A percentile compares a stretch with the other conserved stretches of the same genome.
Conservation (phyloP, 2,113 vertebrate species). For the Eidolon helvum region DNA sequence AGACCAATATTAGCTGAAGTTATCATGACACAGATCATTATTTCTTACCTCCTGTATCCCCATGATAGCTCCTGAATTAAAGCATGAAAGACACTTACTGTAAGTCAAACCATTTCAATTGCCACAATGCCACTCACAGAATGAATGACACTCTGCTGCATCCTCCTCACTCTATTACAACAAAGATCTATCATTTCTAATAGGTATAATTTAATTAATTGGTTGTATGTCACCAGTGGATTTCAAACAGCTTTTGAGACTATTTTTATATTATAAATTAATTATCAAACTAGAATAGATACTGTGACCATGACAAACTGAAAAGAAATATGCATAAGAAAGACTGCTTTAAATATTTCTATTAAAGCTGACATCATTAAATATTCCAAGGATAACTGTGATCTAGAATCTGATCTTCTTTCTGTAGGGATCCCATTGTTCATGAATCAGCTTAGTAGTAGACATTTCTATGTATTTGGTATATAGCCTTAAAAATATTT, state of each 20-base stretch:
- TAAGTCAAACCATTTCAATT: constrained; percentile 5
- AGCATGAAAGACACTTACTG: not conserved
- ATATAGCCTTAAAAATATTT: not conserved
- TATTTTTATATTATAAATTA: constrained; percentile 52
- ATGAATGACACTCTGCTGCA: constrained; percentile 12
- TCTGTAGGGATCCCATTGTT: not conserved
- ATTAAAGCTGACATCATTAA: constrained; percentile 41
- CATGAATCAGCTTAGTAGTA: not conserved
- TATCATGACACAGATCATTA: constrained; percentile 50
- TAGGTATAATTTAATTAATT: constrained; percentile 45
- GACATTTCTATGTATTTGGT: not conserved
- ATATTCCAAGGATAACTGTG: not conserved
- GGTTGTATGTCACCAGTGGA: constrained; percentile 2
- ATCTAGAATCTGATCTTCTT: constrained; percentile 47
- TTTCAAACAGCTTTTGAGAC: constrained; percentile 42
- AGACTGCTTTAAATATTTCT: not conserved
- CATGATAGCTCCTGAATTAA: constrained; percentile 2
- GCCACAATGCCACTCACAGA: not conserved
- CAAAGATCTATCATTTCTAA: constrained; percentile 46
- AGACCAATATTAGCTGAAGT: constrained; percentile 45
- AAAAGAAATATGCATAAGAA: constrained; percentile 31
- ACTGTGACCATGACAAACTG: constrained; percentile 23
- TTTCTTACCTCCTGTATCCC: constrained; percentile 45
- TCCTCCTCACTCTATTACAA: constrained; percentile 6
- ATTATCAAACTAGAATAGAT: constrained; percentile 29